Evolutionary conservation across 2,888 invertebrate genomes (phyloP).

Genomic region (Parnassius smintheus): DNA sequence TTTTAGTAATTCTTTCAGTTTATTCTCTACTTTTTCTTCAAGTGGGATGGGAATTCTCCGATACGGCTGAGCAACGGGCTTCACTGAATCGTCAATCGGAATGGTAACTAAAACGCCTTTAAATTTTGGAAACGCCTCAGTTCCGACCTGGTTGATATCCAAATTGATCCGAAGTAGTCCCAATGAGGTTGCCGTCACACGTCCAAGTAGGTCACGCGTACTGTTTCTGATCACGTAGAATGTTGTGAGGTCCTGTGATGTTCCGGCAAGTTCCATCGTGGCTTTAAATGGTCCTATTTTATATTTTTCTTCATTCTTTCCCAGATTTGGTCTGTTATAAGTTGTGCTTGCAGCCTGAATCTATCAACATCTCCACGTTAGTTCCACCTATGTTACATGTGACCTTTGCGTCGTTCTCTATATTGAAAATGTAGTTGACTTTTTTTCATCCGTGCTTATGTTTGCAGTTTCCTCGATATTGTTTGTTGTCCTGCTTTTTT

Average conservation of each 20-base stretch:
- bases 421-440: too few relatives aligned
- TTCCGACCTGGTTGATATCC: not conserved
- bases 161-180: not conserved
- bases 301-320: not conserved
- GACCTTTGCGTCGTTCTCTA: too few relatives aligned
- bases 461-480: too few relatives aligned
- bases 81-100: not conserved
- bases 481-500: too few relatives aligned
- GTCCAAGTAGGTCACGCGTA: not conserved
- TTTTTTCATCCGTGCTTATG: too few relatives aligned
- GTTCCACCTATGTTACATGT: too few relatives aligned
- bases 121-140: not conserved
- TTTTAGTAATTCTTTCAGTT: not conserved
- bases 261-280: not conserved
- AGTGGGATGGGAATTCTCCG: not conserved
- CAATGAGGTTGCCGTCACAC: not conserved
- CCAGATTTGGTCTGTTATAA: too few relatives aligned
- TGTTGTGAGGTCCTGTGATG: not conserved
- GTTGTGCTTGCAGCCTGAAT: too few relatives aligned
- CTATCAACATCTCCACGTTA: too few relatives aligned
- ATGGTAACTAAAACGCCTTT: not conserved
- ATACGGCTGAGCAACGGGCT: not conserved
- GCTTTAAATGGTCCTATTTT: not conserved
- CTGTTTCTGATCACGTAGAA: not conserved
- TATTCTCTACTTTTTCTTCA: not conserved